Percentiles rank a stretch among this genome's conserved stretches.
Conservation (phyloP, 2,888 invertebrate species). For the Lithophane ornitopus region DNA sequence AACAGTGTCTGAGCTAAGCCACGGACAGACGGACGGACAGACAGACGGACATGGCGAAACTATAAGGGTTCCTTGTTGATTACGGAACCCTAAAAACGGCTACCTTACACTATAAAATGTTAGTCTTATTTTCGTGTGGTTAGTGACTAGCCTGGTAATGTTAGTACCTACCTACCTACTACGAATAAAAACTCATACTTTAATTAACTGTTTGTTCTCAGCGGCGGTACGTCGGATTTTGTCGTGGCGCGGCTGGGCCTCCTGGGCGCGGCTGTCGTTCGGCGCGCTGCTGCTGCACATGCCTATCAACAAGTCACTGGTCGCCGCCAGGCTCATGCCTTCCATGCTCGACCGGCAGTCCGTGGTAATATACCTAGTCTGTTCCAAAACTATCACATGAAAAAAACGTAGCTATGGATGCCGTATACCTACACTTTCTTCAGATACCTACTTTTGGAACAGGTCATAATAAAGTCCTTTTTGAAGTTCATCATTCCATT, state of each 20-base stretch:
- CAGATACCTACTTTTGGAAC: neutral
- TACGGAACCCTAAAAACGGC: no score
- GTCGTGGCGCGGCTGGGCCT: slow-evolving; percentile 79
- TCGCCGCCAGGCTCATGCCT: slow-evolving; percentile 77
- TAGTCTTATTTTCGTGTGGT: no score
- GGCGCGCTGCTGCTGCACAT: slow-evolving; percentile 87
- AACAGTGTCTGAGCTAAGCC: no score
- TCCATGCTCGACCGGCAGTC: slow-evolving; percentile 77
- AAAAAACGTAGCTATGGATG: neutral
- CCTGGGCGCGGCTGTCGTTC: slow-evolving; percentile 85
- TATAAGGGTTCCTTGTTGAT: no score
- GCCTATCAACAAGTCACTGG: slow-evolving; percentile 84
- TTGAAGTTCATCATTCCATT: neutral
- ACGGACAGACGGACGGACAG: no score
- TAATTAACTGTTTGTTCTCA: slow-evolving; percentile 55
- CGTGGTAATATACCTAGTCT: slow-evolving; percentile 68
- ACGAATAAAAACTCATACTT: neutral
- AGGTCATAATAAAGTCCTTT: neutral
- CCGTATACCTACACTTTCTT: neutral
- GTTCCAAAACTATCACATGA: neutral
- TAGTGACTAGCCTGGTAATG: no score
- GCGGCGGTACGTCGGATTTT: slow-evolving; percentile 77
- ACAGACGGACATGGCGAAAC: no score
- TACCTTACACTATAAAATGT: no score
- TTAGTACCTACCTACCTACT: no score